Conservation (phyloP, 2,797 vertebrate genomes). For the Distichodus sexfasciatus region DNA sequence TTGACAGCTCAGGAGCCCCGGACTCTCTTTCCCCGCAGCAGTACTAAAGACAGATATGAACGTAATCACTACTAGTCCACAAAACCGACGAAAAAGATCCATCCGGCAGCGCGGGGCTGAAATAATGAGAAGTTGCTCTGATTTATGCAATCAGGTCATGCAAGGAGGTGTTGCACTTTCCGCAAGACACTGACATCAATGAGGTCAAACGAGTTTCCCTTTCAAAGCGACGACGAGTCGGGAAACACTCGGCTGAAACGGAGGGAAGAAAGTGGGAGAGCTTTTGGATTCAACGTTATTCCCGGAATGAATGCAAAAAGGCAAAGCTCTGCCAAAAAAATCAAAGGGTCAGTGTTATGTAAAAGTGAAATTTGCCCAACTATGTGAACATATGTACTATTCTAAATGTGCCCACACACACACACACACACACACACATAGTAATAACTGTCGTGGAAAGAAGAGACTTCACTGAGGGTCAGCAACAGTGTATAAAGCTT, state of each 20-base stretch:
- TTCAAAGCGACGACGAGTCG: constrained; percentile 50
- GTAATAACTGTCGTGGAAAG: no score
- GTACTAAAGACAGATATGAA: constrained; percentile 22
- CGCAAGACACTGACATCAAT: constrained; percentile 54
- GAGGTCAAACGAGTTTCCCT: constrained; percentile 58
- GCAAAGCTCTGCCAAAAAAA: no score
- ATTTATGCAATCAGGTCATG: constrained; percentile 39
- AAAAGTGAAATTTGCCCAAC: no score
- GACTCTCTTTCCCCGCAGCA: constrained; percentile 21
- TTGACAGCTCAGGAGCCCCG: constrained; percentile 19
- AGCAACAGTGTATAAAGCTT: no score
- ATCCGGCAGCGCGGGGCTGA: neutral
- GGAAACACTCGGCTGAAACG: constrained; percentile 46
- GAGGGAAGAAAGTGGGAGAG: no score
- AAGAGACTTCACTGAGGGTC: no score
- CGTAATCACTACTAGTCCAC: constrained; percentile 13
- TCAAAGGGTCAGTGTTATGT: no score
- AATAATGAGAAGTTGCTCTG: constrained; percentile 10
- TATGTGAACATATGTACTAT: no score
- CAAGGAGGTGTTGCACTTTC: constrained; percentile 32
- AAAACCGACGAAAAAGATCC: neutral
- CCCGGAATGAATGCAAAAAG: no score
- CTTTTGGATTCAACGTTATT: no score
- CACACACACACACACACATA: no score
- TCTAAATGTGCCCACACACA: no score